Percentiles rank a stretch among this genome's conserved stretches.
phyloP scores from a whole-genome alignment of 64 coral and sea anemone genomes.

The Porites lutea region DNA sequence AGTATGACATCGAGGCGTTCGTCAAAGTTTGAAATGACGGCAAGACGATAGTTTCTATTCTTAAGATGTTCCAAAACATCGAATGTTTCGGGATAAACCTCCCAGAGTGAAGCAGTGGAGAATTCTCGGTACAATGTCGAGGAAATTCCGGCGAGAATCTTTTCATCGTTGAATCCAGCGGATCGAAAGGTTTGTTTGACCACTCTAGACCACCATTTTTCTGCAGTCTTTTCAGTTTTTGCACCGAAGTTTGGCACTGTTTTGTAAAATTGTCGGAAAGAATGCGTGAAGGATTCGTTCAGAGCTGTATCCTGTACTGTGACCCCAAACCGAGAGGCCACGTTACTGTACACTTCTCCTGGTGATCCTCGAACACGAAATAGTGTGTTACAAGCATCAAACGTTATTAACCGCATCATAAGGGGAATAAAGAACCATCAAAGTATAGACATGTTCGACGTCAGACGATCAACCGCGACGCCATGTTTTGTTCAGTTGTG shows the following conservation, averaged over 20 bases:
- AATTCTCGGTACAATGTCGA: slow-evolving; percentile 66
- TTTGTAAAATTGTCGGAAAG: slow-evolving; percentile 53
- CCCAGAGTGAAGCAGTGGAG: slow-evolving; percentile 36
- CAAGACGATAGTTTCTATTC: slow-evolving; percentile 48
- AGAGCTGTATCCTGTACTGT: slow-evolving; percentile 36
- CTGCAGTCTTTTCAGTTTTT: slow-evolving; percentile 23
- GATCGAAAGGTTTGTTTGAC: slow-evolving; percentile 65
- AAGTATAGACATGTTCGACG: not conserved
- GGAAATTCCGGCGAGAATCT: slow-evolving; percentile 43
- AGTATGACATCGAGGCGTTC: slow-evolving; percentile 79
- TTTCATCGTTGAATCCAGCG: slow-evolving; percentile 51
- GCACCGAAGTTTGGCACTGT: slow-evolving; percentile 76
- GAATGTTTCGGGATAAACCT: slow-evolving; percentile 71
- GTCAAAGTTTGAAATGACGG: slow-evolving; percentile 85
- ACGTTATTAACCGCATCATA: slow-evolving; percentile 78
- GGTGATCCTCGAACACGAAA: slow-evolving; percentile 80
- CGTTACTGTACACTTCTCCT: slow-evolving; percentile 73
- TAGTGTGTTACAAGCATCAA: slow-evolving; percentile 85
- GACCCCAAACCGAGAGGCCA: slow-evolving; percentile 61
- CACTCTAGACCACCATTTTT: slow-evolving; percentile 74
- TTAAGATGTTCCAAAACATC: slow-evolving; percentile 61
- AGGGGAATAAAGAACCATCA: not conserved
- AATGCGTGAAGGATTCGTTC: slow-evolving; percentile 52
- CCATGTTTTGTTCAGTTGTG: not conserved
- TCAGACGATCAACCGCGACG: not conserved